Base-by-base conservation (phyloP, 2,113 vertebrate genomes). In the Henicopernis longicauda region DNA sequence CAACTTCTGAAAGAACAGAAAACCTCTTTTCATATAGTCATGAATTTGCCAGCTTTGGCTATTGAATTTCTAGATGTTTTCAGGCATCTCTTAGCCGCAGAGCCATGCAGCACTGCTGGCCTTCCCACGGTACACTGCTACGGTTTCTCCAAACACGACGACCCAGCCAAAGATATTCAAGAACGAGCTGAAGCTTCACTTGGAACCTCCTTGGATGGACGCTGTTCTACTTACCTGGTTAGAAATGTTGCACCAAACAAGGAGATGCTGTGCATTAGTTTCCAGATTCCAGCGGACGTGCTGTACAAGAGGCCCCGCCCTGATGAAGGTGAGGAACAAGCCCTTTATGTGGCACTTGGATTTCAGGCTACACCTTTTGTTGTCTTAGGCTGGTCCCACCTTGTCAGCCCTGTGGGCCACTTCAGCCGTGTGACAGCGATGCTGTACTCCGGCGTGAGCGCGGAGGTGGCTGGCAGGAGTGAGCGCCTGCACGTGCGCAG, bases 181-280 rank as follows among this genome's bases (percentile, higher is more conserved):
- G 97, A 97, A 38, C 97, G 95, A 87, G 99, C 98, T 0, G 99
- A 98, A 59, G 86, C 95, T 44, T 94, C 82, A 6, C 93, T 99
- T 40, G 98, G 98, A 12, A 89, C 97, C 74, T 97, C 98, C 22
- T 78, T 99, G 87, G 97, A 98, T 21, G 95, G 97, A 9, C 93
- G 80, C 26, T 99, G 98, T 88, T 98, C 98, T 3, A 96, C 99
- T 11, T 98, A 99, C 95, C 97, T 97, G 77, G 99, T 99, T 67
- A 98, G 99, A 72, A 99, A 99, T 1, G 99, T 99, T 52, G 99
- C 99, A 0, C 99, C 99, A 2, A 99, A 99, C 97, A 99, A 99
- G 97, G 99, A 99, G 89, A 99, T 99, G 99, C 97, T 99, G 97
- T 99, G 99, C 90, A 97, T 99, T 81, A 99, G 97, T 73, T 99